A percentile compares a stretch with the other conserved stretches of the same genome.
These are phyloP conservation scores for Caenorhabditis uteleia DNA, from an alignment of 2,888 invertebrate species.

Conservation along the genomic window DNA sequence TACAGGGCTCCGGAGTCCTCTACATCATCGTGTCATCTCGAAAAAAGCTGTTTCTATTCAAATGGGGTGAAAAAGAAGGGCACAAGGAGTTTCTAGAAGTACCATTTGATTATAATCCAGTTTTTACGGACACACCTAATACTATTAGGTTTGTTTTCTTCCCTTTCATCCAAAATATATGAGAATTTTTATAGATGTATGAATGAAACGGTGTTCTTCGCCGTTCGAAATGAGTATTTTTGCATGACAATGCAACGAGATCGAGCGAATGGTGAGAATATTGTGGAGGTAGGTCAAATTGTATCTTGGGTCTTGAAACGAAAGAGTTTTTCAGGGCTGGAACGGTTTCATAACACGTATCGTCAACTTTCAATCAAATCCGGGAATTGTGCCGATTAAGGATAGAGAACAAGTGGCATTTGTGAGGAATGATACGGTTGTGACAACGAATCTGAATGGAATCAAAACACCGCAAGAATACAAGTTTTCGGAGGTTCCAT, in stretches of 20 bases:
- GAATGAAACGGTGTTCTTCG: constrained; percentile 34
- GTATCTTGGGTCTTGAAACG: background rate
- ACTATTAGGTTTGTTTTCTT: constrained; percentile 35
- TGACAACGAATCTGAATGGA: constrained; percentile 24
- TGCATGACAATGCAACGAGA: constrained; percentile 34
- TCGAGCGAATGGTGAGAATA: no score
- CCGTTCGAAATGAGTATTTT: constrained; percentile 41
- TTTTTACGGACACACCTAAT: constrained; percentile 32
- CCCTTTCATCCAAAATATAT: constrained; percentile 17
- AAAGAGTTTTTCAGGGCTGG: constrained; percentile 14
- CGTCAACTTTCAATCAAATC: constrained; percentile 23
- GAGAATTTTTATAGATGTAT: constrained; percentile 48
- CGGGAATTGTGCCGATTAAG: constrained; percentile 30
- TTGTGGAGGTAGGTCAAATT: background rate
- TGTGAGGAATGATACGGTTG: constrained; percentile 28
- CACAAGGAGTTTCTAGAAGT: constrained; percentile 70
- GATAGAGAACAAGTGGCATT: constrained; percentile 26
- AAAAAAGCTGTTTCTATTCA: constrained; percentile 55
- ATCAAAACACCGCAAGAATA: constrained; percentile 15
- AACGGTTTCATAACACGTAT: constrained; percentile 19
- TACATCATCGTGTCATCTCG: constrained; percentile 55
- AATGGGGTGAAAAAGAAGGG: constrained; percentile 70
- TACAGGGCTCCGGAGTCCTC: constrained; percentile 37
- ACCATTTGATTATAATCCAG: constrained; percentile 30
- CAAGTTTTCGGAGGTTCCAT: constrained; percentile 26